Evolutionary conservation across 2,797 vertebrate genomes (phyloP).

Genomic region (Buceros bicornis): DNA sequence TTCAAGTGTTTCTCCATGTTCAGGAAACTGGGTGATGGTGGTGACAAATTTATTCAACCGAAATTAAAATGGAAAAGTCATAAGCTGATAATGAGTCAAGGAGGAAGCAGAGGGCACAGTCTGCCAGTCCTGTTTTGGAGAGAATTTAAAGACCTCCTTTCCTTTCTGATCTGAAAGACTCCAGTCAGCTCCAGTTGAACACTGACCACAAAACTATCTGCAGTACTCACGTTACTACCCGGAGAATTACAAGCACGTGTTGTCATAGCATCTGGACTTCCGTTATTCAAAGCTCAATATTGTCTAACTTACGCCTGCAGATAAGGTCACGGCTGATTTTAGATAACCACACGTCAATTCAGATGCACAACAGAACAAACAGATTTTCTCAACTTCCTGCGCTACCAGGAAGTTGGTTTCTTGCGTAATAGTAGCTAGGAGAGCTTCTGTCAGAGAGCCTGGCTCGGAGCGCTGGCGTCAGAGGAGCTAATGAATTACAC

Average conservation of each 20-base stretch:
- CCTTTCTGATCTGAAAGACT: background rate
- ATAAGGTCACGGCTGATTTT: background rate
- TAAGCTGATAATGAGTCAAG: background rate
- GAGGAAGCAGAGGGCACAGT: background rate
- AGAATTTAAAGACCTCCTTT: background rate
- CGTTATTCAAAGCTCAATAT: background rate
- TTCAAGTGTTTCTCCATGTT: constrained; percentile 15
- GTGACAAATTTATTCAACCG: constrained; percentile 18
- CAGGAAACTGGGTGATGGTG: constrained; percentile 11
- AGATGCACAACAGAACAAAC: background rate
- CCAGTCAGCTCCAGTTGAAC: background rate
- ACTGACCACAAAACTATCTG: background rate
- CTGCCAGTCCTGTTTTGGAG: background rate
- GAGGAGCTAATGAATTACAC: background rate
- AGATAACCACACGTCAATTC: background rate
- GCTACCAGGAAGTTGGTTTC: background rate
- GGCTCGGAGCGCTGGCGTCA: background rate
- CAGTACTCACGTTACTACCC: background rate
- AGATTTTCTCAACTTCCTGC: background rate
- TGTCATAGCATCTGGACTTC: background rate
- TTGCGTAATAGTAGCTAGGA: background rate
- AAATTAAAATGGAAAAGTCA: constrained; percentile 5
- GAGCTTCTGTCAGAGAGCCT: background rate
- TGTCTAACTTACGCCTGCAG: background rate
- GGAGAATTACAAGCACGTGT: background rate